These are phyloP conservation scores for Chlorops oryzae DNA, from an alignment of 1,140 invertebrate genomes.

Conservation along the genomic window DNA sequence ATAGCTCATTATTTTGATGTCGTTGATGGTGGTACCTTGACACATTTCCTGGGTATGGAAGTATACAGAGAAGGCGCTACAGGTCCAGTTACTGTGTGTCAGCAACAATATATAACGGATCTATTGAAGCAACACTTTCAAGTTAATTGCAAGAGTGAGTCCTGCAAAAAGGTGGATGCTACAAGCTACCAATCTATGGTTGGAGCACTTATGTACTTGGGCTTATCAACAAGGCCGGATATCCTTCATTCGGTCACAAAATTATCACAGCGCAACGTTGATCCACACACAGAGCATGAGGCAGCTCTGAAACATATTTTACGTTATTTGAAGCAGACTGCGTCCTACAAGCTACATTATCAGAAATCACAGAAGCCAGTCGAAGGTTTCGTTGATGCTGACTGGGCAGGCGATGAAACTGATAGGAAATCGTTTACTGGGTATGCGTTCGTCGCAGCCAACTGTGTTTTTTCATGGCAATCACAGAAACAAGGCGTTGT, in stretches of 20 bases:
- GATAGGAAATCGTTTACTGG: conserved; percentile 42
- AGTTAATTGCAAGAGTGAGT: too few species aligned
- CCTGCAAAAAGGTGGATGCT: too few species aligned
- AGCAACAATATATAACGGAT: too few species aligned
- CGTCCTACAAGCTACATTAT: not conserved
- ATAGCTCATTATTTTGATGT: too few species aligned
- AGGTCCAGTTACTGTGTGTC: not conserved
- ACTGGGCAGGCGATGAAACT: conserved; percentile 34
- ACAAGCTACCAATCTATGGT: not conserved
- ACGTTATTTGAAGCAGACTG: conserved; percentile 4
- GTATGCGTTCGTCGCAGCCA: conserved; percentile 35
- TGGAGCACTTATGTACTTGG: conserved; percentile 8
- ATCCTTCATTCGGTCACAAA: conserved; percentile 2
- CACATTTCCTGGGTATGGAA: too few species aligned
- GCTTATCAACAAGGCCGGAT: too few species aligned
- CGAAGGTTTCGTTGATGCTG: not conserved
- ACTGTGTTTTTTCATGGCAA: too few species aligned
- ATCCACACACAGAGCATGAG: conserved; percentile 2
- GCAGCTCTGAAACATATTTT: conserved; percentile 5
- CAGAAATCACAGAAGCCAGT: not conserved
- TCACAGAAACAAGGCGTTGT: too few species aligned
- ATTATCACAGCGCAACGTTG: conserved; percentile 4
- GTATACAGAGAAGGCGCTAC: conserved; percentile 17
- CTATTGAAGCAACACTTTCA: too few species aligned
- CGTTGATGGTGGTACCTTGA: too few species aligned